These are phyloP conservation scores for Eutrigla gurnardus DNA, from an alignment of 2,797 vertebrate species.

Conservation along the genomic window DNA sequence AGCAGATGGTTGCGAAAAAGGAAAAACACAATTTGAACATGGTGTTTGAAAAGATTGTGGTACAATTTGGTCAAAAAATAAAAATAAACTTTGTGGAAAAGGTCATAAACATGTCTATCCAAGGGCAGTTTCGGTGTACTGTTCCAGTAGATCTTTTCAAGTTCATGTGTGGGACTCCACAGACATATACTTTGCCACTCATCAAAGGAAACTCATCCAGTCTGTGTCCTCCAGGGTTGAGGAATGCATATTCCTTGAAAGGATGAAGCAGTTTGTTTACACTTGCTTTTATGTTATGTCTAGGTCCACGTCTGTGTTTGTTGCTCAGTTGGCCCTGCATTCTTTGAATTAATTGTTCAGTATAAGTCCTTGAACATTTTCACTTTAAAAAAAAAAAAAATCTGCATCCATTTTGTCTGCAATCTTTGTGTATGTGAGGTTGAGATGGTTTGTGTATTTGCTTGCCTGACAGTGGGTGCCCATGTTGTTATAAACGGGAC, in stretches of 20 bases:
- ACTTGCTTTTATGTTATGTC: conserved; percentile 49
- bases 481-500: conserved; percentile 52
- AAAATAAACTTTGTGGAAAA: background rate
- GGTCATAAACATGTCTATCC: background rate
- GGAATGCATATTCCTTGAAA: conserved; percentile 38
- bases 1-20: background rate
- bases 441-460: conserved; percentile 8
- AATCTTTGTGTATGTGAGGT: background rate
- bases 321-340: background rate
- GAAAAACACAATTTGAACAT: background rate
- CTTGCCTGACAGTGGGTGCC: conserved; percentile 20
- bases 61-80: background rate
- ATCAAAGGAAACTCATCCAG: conserved; percentile 22
- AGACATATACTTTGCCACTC: conserved; percentile 14
- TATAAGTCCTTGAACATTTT: background rate
- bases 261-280: conserved; percentile 38
- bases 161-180: conserved; percentile 5
- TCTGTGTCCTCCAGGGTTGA: conserved; percentile 16
- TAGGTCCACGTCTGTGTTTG: conserved; percentile 9
- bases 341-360: background rate
- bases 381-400: background rate
- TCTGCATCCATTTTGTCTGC: conserved; percentile 12
- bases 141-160: background rate
- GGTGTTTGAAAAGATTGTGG: conserved; percentile 7
- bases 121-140: background rate